These are phyloP conservation scores for western clawed frog (Xenopus tropicalis) DNA, from an alignment of 2,113 vertebrate species.

Conservation along the genomic window UCB_Xtro_10.0 CM004445.2:49310001-49310500, in stretches of 20 bases:
- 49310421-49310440: background rate
- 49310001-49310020: no score
- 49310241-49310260: background rate
- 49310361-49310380: slow-evolving; percentile 53
- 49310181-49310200: no score
- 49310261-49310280: background rate
- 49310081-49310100: no score
- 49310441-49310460: background rate
- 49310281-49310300: slow-evolving; percentile 42
- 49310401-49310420: slow-evolving; percentile 54
- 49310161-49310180: no score
- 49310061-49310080: no score
- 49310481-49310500: slow-evolving; percentile 51
- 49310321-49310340: slow-evolving; percentile 51
- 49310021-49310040: no score
- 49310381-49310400: slow-evolving; percentile 37
- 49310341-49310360: slow-evolving; percentile 44
- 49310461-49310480: slow-evolving; percentile 40
- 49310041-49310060: no score
- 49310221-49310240: no score
- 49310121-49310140: no score
- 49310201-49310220: no score
- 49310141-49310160: no score
- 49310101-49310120: no score
- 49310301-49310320: slow-evolving; percentile 36